Conservation (phyloP, 1,140 invertebrate genomes). For the Cydia strobilella region DNA sequence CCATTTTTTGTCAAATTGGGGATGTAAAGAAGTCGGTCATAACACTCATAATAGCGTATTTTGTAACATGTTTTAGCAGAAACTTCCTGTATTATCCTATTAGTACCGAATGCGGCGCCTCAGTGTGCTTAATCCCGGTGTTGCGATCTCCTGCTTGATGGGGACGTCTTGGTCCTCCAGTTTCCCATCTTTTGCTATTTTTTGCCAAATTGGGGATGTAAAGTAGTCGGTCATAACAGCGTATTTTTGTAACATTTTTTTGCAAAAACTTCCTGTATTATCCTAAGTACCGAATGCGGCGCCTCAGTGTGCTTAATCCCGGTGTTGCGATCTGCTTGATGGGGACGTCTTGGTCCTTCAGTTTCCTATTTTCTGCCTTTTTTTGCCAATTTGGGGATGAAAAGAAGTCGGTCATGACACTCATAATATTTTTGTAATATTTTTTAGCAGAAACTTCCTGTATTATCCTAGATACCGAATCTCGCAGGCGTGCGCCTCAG, state of each 20-base stretch:
- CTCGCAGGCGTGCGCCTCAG: slow-evolving; percentile 84
- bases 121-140: slow-evolving; percentile 84
- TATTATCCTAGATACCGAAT: slow-evolving; percentile 80
- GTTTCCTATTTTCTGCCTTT: slow-evolving; percentile 88
- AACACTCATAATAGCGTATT: too few species aligned
- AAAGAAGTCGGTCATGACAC: too few species aligned
- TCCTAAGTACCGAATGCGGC: slow-evolving; percentile 83
- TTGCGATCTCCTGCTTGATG: slow-evolving; percentile 86
- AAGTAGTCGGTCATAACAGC: too few species aligned
- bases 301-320: slow-evolving; percentile 83
- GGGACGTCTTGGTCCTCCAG: slow-evolving; percentile 85
- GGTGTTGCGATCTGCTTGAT: slow-evolving; percentile 87
- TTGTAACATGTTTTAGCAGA: too few species aligned
- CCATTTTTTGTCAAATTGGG: slow-evolving; percentile 82
- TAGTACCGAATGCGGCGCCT: slow-evolving; percentile 84
- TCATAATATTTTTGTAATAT: too few species aligned
- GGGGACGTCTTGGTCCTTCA: slow-evolving; percentile 85
- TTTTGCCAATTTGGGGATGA: slow-evolving; percentile 65
- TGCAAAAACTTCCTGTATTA: not conserved
- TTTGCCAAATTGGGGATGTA: slow-evolving; percentile 44
- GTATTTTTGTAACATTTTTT: too few species aligned
- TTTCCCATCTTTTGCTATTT: slow-evolving; percentile 91
- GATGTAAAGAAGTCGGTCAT: too few species aligned
- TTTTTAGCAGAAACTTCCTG: too few species aligned
- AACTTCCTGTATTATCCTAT: slow-evolving; percentile 32